Evolutionary conservation across 2,797 vertebrate genomes (phyloP).

Genomic region (Necrosyrtes monachus): DNA sequence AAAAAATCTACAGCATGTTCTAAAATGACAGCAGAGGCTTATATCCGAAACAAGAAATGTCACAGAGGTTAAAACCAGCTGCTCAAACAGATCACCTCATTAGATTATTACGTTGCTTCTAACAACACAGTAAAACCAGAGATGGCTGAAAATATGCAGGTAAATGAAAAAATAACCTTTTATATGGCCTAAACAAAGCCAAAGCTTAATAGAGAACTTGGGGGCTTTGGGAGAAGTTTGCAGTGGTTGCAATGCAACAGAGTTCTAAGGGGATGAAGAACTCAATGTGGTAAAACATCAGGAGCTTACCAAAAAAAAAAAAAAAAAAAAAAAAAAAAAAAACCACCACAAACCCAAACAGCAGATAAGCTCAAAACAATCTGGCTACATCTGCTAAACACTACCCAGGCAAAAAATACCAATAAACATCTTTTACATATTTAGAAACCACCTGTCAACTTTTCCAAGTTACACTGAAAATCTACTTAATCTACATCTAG

Average conservation of each 20-base stretch:
- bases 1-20: not conserved
- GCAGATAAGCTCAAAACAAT: not conserved
- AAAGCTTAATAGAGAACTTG: not conserved
- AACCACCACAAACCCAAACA: not conserved
- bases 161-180: not conserved
- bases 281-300: not conserved
- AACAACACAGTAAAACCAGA: not conserved
- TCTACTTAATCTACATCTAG: not conserved
- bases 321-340: not conserved
- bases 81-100: slow-evolving; percentile 63
- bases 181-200: not conserved
- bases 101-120: slow-evolving; percentile 45
- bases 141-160: not conserved
- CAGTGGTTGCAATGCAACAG: not conserved
- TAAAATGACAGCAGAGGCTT: not conserved
- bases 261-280: not conserved
- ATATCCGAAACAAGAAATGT: slow-evolving; percentile 24
- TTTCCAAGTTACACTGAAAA: not conserved
- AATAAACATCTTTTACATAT: not conserved
- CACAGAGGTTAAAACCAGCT: slow-evolving; percentile 65
- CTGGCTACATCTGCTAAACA: not conserved
- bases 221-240: not conserved
- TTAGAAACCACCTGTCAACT: not conserved
- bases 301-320: not conserved
- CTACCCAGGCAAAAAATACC: not conserved